Evolutionary conservation across 1,140 invertebrate species (phyloP).

Genomic region (Drosophila lowei): DNA sequence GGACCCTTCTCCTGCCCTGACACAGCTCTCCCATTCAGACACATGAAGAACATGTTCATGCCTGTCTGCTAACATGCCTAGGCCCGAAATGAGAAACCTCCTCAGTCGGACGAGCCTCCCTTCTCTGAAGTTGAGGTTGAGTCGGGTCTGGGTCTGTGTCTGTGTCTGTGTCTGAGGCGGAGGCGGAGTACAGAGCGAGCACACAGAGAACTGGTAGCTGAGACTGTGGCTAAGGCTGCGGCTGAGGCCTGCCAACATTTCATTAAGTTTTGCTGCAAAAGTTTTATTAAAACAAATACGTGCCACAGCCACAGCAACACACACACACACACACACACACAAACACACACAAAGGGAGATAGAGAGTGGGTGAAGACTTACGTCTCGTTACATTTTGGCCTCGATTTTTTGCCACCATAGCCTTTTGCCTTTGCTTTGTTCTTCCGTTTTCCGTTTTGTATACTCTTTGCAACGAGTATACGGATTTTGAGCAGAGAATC

Average conservation of each 20-base stretch:
- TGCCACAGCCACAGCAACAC: conserved; percentile 58
- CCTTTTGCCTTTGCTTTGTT: conserved; percentile 30
- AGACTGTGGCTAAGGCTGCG: conserved; percentile 32
- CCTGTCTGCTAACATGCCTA: conserved; percentile 40
- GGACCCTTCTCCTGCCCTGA: conserved; percentile 1
- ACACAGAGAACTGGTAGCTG: conserved; percentile 18
- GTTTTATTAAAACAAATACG: conserved; percentile 82
- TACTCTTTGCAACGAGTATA: too few species aligned
- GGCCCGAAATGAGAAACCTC: conserved; percentile 30
- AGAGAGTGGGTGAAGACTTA: conserved; percentile 34
- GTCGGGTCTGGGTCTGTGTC: background rate
- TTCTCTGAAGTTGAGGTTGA: background rate
- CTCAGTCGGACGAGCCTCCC: too few species aligned
- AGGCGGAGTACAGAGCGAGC: too few species aligned
- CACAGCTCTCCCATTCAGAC: conserved; percentile 40
- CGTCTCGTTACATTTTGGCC: conserved; percentile 76
- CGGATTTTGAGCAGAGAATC: too few species aligned
- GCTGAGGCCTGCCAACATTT: conserved; percentile 72
- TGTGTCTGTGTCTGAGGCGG: too few species aligned
- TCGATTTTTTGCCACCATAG: conserved; percentile 58
- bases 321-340: conserved; percentile 23
- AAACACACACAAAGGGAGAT: conserved; percentile 7
- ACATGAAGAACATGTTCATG: conserved; percentile 39
- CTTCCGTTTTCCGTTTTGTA: conserved; percentile 34
- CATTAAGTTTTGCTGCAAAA: conserved; percentile 81